Conservation (phyloP, 2,888 invertebrate species). For the Ceriagrion tenellum region DNA sequence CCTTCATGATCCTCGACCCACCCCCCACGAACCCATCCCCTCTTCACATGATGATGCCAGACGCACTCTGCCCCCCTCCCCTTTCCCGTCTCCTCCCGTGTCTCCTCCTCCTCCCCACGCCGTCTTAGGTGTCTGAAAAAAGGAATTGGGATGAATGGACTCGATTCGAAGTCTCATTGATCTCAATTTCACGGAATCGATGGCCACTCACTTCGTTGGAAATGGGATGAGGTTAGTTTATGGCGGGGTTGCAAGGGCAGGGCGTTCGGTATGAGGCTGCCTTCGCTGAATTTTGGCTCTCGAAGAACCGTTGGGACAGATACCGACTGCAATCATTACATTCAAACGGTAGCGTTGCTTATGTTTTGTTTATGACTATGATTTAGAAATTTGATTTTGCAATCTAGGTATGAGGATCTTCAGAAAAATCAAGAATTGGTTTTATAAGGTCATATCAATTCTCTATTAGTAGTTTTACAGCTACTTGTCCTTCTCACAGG, state of each 20-base stretch:
- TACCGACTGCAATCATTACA: no score
- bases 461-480: no score
- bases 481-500: no score
- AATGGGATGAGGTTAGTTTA: neutral
- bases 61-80: neutral
- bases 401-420: no score
- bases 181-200: neutral
- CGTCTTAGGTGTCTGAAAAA: neutral
- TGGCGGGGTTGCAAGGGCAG: neutral
- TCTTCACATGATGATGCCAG: neutral
- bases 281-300: neutral
- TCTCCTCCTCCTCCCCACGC: neutral
- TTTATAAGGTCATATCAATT: no score
- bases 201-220: neutral
- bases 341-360: no score
- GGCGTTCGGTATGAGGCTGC: neutral
- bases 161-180: neutral
- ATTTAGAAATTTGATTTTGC: no score
- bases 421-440: no score
- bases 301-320: no score
- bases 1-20: neutral
- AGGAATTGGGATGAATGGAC: neutral
- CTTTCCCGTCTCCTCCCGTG: neutral
- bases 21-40: neutral
- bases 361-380: no score